Evolutionary conservation across 2,888 invertebrate genomes (phyloP), one percentile per base, ranked within the genome.

Genomic region (Amphipyra tragopoginis): DNA sequence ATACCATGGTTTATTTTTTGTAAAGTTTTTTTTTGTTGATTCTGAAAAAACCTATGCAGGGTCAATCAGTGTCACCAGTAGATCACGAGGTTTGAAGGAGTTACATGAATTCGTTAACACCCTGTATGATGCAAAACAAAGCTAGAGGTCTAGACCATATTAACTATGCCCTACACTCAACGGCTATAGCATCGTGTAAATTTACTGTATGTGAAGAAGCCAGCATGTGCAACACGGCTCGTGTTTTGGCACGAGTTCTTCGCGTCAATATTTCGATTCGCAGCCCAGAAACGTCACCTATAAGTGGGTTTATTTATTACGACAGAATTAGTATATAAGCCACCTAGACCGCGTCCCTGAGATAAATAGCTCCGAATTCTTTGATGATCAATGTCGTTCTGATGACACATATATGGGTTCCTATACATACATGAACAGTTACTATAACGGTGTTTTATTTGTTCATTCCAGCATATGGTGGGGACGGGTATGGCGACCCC

Each of bases 401-500:
- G 82, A 73, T 74, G 74, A 80, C 81, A 77, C 65, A 75, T 49
- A 21, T 39, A 56, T 33, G 21, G 21, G 5, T 50, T 11, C 45
- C 66, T 60, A 58, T 43, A 42, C 11, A 8, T 42, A 38, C 14
- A 33, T 58, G 33, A 26, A 7, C 15, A 58, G 14, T 64, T 39
- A 34, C 44, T 73, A 66, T 63, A 65, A 15, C 48, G 4, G 61
- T 52, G 29, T 52, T 69, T 42, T 68, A 14, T 65, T 79, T 61
- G 84, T 83, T 84, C 86, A 79, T 97, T 97, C 39, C 96, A 98
- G 98, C 98, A 98, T 96, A 98, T 98, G 98, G 98, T 98, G 95
- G 98, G 98, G 95, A 97, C 98, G 95, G 98, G 98, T 90, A 97
- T 97, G 96, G 96, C 96, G 93, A 95, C 95, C 95, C 96, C 96